Percentiles rank a stretch among this genome's conserved stretches.
Evolutionary conservation across 2,113 vertebrate species (phyloP).

Genomic region (Numenius arquata): DNA sequence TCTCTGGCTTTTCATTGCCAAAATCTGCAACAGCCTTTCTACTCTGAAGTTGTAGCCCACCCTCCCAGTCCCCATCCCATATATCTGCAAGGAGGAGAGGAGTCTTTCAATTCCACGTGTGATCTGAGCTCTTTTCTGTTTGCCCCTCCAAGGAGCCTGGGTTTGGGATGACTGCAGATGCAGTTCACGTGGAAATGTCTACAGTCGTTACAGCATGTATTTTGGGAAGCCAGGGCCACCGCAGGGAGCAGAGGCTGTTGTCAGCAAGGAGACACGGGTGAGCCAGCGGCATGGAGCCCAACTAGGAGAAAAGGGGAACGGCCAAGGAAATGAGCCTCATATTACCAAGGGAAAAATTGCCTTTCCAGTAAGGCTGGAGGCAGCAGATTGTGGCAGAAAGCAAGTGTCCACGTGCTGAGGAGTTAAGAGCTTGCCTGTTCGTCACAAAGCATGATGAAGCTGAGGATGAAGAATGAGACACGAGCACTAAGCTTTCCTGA

Average conservation of each 20-base stretch:
- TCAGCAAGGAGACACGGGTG: not conserved
- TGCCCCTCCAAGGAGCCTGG: not conserved
- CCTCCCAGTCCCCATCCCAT: too few species aligned
- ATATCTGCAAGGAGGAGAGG: not conserved
- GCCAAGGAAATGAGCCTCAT: not conserved
- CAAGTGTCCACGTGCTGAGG: accelerated
- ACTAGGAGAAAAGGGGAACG: not conserved
- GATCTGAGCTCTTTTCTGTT: not conserved
- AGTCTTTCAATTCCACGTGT: not conserved
- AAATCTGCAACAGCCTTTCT: not conserved
- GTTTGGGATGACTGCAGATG: not conserved
- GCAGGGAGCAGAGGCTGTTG: not conserved
- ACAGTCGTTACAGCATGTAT: not conserved
- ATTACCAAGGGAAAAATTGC: not conserved
- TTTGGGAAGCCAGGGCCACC: not conserved
- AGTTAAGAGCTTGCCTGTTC: not conserved
- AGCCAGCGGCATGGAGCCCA: not conserved
- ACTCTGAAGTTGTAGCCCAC: not conserved
- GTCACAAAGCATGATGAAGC: not conserved
- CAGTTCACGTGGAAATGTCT: not conserved
- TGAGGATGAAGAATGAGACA: not conserved
- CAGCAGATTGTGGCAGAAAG: not conserved
- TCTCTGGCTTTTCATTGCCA: not conserved
- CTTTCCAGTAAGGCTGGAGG: not conserved
- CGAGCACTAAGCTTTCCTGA: not conserved